These are phyloP conservation scores for Elephas maximus DNA, from an alignment of 2,113 vertebrate species.

Conservation along the genomic window DNA sequence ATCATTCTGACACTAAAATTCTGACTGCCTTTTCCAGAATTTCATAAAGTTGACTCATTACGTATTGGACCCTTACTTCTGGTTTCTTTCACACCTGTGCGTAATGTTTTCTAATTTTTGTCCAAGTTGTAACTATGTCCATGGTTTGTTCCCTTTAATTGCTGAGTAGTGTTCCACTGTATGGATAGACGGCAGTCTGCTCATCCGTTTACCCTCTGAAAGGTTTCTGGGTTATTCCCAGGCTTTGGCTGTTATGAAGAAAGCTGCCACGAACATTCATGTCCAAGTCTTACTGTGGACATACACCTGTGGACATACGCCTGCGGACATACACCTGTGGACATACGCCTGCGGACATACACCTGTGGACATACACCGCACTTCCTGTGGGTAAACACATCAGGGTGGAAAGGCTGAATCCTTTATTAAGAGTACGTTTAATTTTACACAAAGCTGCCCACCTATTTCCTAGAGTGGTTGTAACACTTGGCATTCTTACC, in stretches of 20 bases:
- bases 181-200: fast-evolving
- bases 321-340: background rate
- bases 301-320: background rate
- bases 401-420: background rate
- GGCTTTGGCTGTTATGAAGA: background rate
- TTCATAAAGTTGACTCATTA: background rate
- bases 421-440: background rate
- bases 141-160: background rate
- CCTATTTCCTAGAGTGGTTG: background rate
- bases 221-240: background rate
- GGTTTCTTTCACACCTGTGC: background rate
- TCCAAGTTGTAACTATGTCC: fast-evolving
- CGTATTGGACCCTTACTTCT: fast-evolving
- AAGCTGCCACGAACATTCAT: background rate
- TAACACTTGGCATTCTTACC: background rate
- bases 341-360: background rate
- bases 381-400: background rate
- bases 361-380: background rate
- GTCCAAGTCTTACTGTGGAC: background rate
- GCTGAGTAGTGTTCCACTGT: background rate
- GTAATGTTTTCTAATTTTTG: too few relatives aligned
- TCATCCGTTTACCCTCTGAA: fast-evolving
- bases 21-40: background rate
- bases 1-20: background rate
- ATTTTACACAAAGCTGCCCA: background rate